These are phyloP conservation scores for Semaprochilodus insignis DNA, from an alignment of 2,797 vertebrate species.

Conservation along the genomic window DNA sequence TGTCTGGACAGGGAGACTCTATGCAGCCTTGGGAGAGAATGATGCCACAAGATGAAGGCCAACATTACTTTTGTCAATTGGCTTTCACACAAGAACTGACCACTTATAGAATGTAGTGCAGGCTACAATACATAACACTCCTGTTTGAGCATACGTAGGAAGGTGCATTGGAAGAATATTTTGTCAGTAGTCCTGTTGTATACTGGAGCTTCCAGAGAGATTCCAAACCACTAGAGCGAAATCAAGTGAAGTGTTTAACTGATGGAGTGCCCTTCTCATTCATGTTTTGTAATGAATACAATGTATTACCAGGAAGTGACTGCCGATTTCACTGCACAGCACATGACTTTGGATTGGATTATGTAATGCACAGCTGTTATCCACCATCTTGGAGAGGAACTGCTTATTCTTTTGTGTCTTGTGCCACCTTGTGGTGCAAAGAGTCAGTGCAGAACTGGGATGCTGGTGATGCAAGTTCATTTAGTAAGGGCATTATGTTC, in stretches of 20 bases:
- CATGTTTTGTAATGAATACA: slow-evolving; percentile 5
- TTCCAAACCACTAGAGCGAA: not conserved
- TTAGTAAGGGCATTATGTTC: too few species aligned
- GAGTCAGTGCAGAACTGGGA: not conserved
- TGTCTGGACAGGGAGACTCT: slow-evolving; percentile 14
- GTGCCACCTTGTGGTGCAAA: slow-evolving; percentile 30
- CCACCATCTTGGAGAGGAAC: not conserved
- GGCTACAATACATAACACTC: not conserved
- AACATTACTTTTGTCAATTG: not conserved
- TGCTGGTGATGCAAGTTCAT: too few species aligned
- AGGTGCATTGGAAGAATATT: not conserved
- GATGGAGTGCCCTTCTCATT: not conserved
- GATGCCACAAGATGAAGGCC: not conserved
- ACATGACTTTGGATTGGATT: not conserved
- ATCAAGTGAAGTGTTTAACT: not conserved
- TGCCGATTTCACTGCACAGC: slow-evolving; percentile 1
- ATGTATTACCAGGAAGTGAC: not conserved
- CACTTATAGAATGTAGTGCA: not conserved
- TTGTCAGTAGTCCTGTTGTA: not conserved
- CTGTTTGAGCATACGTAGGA: not conserved
- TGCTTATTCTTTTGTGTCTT: not conserved
- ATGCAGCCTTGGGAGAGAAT: not conserved
- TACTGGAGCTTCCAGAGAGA: not conserved
- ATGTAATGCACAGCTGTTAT: slow-evolving; percentile 19
- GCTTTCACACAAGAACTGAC: not conserved